phyloP scores from a whole-genome alignment of 2,113 vertebrate genomes.

The Bos indicus region DNA sequence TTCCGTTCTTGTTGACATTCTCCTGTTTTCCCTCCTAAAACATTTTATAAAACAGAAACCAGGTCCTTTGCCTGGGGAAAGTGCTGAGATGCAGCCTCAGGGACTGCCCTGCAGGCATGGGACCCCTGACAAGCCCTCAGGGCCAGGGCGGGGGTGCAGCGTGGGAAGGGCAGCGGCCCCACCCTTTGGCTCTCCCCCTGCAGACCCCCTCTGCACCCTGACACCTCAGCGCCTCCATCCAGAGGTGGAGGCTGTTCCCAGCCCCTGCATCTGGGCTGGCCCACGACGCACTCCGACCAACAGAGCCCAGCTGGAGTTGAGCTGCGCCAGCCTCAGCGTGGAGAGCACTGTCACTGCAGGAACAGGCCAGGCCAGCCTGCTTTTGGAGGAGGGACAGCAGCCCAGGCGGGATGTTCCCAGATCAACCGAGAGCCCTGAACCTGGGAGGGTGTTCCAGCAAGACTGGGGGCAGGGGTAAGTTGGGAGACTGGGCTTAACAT shows the following conservation, averaged over 20 bases:
- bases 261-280: too few species aligned
- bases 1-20: background rate
- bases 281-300: background rate
- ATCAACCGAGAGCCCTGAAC: background rate
- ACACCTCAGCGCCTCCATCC: background rate
- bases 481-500: background rate
- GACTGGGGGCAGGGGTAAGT: background rate
- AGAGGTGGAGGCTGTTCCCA: background rate
- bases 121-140: background rate
- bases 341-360: background rate
- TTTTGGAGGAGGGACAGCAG: background rate
- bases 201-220: background rate
- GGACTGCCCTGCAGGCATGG: too few species aligned
- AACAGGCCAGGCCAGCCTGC: background rate
- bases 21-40: background rate
- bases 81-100: background rate
- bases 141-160: rapidly evolving
- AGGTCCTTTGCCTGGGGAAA: background rate
- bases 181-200: background rate
- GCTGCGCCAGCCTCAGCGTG: background rate
- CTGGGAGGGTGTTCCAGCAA: background rate
- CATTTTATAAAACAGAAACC: background rate
- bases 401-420: background rate
- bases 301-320: background rate
- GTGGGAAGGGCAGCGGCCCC: background rate